Evolutionary conservation across 2,113 vertebrate species (phyloP).

Genomic region (Carlito syrichta): DNA sequence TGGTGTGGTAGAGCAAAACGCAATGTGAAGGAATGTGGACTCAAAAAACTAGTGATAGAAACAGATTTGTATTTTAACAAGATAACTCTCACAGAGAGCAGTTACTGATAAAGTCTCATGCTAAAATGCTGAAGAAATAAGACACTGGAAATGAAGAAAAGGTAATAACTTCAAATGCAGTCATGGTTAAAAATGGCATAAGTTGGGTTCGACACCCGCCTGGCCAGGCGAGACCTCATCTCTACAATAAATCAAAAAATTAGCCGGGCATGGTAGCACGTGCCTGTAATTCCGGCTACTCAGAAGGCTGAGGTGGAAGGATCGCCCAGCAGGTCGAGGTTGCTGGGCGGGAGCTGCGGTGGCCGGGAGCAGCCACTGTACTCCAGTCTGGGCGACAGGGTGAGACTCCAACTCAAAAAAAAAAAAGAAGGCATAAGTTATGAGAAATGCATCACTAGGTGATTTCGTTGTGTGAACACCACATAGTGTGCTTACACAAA

Average conservation of each 20-base stretch:
- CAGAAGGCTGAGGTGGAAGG: no score
- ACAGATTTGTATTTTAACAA: neutral
- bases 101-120: neutral
- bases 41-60: neutral
- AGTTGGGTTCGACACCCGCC: no score
- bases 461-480: neutral
- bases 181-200: neutral
- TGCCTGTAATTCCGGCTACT: no score
- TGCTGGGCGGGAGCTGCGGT: no score
- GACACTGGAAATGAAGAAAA: neutral
- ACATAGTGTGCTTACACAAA: neutral
- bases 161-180: neutral
- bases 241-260: no score
- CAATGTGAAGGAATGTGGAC: neutral
- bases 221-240: no score
- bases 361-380: no score
- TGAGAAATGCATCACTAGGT: neutral
- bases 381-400: no score
- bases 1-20: neutral
- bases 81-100: neutral
- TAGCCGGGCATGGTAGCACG: no score
- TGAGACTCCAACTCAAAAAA: no score
- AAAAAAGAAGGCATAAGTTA: neutral
- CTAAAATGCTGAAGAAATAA: neutral
- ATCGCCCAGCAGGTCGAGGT: no score